Evolutionary conservation across 2,797 vertebrate genomes (phyloP).

Genomic region (Hippopotamyrus pictus): DNA sequence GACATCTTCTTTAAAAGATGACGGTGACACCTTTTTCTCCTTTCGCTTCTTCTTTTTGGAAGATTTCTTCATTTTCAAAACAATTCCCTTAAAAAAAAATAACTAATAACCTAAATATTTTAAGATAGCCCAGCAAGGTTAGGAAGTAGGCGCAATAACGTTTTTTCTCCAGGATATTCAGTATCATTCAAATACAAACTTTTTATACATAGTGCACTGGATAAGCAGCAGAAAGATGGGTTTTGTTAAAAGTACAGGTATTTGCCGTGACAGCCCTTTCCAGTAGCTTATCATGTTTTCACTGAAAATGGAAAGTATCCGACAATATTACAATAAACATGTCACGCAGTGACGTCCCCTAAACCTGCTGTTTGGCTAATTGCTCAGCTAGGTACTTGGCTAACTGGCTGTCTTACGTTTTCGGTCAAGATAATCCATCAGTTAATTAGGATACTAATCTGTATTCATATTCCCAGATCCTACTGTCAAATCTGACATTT

Average conservation of each 20-base stretch:
- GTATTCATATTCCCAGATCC: neutral
- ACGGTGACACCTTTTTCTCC: constrained; percentile 41
- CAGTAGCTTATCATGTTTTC: neutral
- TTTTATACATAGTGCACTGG: neutral
- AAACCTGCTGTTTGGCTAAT: neutral
- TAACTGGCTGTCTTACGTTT: neutral
- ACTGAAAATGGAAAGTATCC: neutral
- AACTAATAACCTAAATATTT: neutral
- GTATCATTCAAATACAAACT: neutral
- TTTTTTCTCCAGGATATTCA: neutral
- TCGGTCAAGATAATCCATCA: neutral
- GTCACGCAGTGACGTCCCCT: neutral
- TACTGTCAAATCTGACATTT: neutral
- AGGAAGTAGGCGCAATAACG: neutral
- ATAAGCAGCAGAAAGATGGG: neutral
- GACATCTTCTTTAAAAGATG: constrained; percentile 48
- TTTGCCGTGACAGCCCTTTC: neutral
- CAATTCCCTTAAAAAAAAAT: constrained; percentile 22
- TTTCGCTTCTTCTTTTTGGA: constrained; percentile 44
- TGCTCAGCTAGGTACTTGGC: neutral
- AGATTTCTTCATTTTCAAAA: constrained; percentile 64
- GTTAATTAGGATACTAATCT: neutral
- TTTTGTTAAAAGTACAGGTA: neutral
- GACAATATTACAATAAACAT: neutral
- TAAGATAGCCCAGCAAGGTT: neutral